phyloP scores from a whole-genome alignment of 2,797 vertebrate genomes.

The Anableps anableps region DNA sequence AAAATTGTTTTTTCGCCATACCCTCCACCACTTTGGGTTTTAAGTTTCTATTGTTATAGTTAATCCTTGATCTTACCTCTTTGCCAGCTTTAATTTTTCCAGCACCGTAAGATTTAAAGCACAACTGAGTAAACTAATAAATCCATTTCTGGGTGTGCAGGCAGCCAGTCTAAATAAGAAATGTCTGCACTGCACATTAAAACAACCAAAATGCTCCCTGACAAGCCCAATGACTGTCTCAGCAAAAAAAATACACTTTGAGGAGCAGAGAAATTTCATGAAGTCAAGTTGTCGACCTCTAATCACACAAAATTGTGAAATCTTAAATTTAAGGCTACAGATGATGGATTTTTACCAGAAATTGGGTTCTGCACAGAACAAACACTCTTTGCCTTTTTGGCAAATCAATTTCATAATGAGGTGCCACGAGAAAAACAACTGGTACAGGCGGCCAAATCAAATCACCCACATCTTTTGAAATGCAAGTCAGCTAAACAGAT shows the following conservation, averaged over 20 bases:
- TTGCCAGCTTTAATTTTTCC: neutral
- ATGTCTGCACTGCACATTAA: neutral
- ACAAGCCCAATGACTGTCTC: neutral
- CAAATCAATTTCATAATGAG: slow-evolving; percentile 8
- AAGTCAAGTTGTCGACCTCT: neutral
- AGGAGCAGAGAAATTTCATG: neutral
- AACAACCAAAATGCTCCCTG: neutral
- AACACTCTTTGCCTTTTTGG: slow-evolving; percentile 32
- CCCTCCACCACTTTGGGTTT: neutral
- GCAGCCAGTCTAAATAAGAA: neutral
- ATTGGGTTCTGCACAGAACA: slow-evolving; percentile 14
- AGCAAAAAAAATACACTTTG: neutral
- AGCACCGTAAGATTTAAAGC: neutral
- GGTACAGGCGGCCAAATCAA: neutral
- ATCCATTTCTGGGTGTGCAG: neutral
- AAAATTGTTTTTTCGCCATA: neutral
- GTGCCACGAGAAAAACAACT: slow-evolving; percentile 24
- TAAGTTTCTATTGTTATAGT: neutral
- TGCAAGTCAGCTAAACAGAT: neutral
- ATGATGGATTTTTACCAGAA: slow-evolving; percentile 27
- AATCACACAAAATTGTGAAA: neutral
- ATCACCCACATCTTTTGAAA: neutral
- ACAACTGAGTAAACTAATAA: neutral
- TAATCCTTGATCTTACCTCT: neutral
- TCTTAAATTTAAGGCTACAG: neutral